phyloP scores from a whole-genome alignment of 2,113 vertebrate genomes.

The Myotis lucifugus region DNA sequence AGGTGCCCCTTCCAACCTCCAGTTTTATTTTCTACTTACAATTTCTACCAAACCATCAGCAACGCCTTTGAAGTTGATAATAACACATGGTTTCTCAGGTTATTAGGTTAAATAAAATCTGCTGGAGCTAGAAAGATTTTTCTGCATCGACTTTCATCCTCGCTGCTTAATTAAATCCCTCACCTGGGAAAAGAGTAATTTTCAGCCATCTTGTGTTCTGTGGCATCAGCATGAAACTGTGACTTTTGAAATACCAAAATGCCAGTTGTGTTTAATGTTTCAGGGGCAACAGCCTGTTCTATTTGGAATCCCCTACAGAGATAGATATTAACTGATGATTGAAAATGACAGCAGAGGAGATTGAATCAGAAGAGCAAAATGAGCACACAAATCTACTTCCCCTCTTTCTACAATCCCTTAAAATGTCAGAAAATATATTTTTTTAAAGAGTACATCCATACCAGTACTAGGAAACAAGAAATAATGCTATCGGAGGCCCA shows the following conservation, averaged over 20 bases:
- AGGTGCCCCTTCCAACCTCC: neutral
- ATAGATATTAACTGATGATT: slow-evolving; percentile 62
- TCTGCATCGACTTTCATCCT: slow-evolving; percentile 73
- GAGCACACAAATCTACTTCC: neutral
- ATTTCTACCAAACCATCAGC: slow-evolving; percentile 51
- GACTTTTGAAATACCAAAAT: slow-evolving; percentile 68
- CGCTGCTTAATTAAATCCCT: slow-evolving; percentile 82
- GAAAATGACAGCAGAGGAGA: slow-evolving; percentile 48
- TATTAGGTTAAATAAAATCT: slow-evolving; percentile 79
- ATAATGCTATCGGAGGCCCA: neutral
- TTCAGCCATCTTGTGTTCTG: slow-evolving; percentile 73
- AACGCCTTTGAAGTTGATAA: slow-evolving; percentile 70
- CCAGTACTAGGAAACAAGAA: neutral
- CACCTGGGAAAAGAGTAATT: slow-evolving; percentile 75
- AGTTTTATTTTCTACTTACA: neutral
- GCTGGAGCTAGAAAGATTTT: slow-evolving; percentile 72
- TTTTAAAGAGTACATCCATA: neutral
- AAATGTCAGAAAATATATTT: neutral
- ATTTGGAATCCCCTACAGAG: slow-evolving; percentile 26
- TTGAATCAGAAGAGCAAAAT: slow-evolving; percentile 33
- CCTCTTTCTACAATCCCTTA: neutral
- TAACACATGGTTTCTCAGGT: slow-evolving; percentile 64
- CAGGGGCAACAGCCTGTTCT: slow-evolving; percentile 50
- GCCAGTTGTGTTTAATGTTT: slow-evolving; percentile 73
- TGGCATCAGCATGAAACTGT: slow-evolving; percentile 76